Percentiles rank a stretch among this genome's conserved stretches.
These are phyloP conservation scores for Gnatocerus cornutus DNA, from an alignment of 2,888 invertebrate genomes.

Conservation along the genomic window DNA sequence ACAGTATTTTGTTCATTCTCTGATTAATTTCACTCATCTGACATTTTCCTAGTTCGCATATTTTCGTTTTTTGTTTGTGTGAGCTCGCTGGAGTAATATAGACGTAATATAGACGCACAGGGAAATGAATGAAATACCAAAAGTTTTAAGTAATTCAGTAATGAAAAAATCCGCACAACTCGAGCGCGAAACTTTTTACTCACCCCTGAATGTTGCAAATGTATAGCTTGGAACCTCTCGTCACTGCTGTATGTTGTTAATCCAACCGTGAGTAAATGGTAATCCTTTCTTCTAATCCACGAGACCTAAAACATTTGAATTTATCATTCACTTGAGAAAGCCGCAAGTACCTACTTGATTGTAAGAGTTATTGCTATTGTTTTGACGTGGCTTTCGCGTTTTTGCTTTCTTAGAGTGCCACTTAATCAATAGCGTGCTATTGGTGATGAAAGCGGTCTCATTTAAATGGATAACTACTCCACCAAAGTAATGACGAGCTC, in stretches of 20 bases:
- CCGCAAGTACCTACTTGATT: conserved; percentile 24
- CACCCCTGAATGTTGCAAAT: conserved; percentile 90
- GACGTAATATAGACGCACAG: background rate
- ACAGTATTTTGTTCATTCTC: too few relatives aligned
- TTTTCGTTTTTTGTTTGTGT: background rate
- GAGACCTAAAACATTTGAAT: conserved; percentile 78
- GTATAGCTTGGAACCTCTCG: conserved; percentile 89
- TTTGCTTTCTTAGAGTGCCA: conserved; percentile 12
- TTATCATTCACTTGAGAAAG: conserved; percentile 26
- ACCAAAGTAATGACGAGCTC: conserved; percentile 1
- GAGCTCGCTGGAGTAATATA: too few relatives aligned
- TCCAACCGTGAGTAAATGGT: conserved; percentile 89
- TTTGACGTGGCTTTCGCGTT: conserved; percentile 19
- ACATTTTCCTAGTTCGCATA: too few relatives aligned
- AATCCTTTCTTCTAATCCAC: conserved; percentile 90
- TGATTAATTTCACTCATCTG: too few relatives aligned
- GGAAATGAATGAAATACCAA: conserved; percentile 35
- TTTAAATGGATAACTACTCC: conserved; percentile 13
- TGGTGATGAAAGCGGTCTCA: conserved; percentile 20
- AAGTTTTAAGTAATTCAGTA: conserved; percentile 40
- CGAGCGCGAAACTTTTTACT: conserved; percentile 55
- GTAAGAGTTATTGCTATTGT: conserved; percentile 33
- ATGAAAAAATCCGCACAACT: conserved; percentile 32
- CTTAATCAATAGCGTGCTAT: conserved; percentile 22
- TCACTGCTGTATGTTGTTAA: conserved; percentile 92